These are phyloP conservation scores for Tragelaphus scriptus DNA, from an alignment of 2,113 vertebrate genomes.

Conservation along the genomic window DNA sequence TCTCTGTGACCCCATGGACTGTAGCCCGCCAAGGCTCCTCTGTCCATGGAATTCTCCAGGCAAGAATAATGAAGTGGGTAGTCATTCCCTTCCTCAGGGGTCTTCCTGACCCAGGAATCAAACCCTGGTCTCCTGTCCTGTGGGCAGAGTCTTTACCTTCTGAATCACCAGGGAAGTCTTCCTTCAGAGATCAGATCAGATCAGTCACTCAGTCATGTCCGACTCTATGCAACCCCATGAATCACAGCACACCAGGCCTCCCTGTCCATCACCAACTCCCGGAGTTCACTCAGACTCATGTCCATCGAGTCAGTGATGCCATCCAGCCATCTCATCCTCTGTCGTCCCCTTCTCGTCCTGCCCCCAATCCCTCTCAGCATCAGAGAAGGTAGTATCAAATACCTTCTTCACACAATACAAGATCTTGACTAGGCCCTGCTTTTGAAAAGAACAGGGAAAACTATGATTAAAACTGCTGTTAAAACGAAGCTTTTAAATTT, in stretches of 20 bases:
- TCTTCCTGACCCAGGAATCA: background rate
- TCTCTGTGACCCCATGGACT: background rate
- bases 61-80: background rate
- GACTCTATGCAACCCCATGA: no score
- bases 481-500: background rate
- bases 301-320: no score
- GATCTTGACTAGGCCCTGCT: background rate
- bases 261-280: no score
- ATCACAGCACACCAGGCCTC: no score
- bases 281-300: no score
- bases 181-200: background rate
- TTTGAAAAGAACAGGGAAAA: background rate
- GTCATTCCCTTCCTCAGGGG: background rate
- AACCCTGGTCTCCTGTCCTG: background rate
- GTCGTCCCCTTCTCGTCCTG: no score
- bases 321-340: no score
- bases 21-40: background rate
- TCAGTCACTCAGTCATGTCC: no score
- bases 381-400: background rate
- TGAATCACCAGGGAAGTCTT: background rate
- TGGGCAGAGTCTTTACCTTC: background rate
- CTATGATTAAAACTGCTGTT: background rate
- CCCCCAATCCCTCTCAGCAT: no score
- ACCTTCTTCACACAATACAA: background rate
- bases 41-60: background rate